Percentiles rank a stretch among this genome's conserved stretches.
These are phyloP conservation scores for Heliconius aoede DNA, from an alignment of 2,888 invertebrate species.

Conservation along the genomic window DNA sequence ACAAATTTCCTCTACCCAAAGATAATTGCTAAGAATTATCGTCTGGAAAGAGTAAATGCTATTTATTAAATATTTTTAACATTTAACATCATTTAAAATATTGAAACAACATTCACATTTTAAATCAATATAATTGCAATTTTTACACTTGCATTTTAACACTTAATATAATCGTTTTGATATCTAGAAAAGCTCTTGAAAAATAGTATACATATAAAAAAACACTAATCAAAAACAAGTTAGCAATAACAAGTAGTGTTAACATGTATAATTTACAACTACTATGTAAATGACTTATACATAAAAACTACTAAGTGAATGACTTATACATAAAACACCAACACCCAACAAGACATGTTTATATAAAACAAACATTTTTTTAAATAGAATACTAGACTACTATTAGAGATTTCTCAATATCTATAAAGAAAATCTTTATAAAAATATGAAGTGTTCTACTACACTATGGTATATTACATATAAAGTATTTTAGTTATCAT, in stretches of 20 bases:
- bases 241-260: background rate
- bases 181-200: too few species aligned
- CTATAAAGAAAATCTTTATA: too few species aligned
- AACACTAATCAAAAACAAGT: background rate
- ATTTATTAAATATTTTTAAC: too few species aligned
- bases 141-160: too few species aligned
- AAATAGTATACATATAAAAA: background rate
- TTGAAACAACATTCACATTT: background rate
- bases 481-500: background rate
- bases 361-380: background rate
- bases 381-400: background rate
- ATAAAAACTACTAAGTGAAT: too few species aligned
- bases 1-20: too few species aligned
- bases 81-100: background rate
- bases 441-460: too few species aligned
- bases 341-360: background rate
- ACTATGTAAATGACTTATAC: too few species aligned
- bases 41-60: too few species aligned
- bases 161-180: too few species aligned
- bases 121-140: background rate
- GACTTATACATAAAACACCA: background rate
- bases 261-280: background rate
- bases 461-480: background rate
- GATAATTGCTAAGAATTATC: too few species aligned
- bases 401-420: too few species aligned